A percentile compares a stretch with the other conserved stretches of the same genome.
phyloP scores from a whole-genome alignment of 2,113 vertebrate species.

The Pomatorhinus ruficollis region DNA sequence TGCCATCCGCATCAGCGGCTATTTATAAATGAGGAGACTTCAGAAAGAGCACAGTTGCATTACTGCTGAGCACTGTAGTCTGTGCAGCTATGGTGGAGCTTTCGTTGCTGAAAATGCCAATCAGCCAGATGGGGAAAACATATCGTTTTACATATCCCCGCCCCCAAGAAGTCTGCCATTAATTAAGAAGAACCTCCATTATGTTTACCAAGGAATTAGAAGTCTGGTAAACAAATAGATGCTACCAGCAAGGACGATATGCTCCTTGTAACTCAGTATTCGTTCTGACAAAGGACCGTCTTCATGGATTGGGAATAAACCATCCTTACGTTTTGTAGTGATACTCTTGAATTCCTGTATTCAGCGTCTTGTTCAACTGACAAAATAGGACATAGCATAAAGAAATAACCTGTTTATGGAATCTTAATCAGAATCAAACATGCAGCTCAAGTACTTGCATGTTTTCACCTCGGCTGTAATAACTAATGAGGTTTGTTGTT shows the following conservation, averaged over 20 bases:
- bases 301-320: slow-evolving; percentile 44
- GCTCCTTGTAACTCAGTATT: slow-evolving; percentile 49
- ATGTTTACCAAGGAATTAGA: slow-evolving; percentile 62
- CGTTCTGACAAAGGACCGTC: slow-evolving; percentile 59
- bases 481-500: slow-evolving; percentile 60
- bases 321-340: background rate
- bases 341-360: slow-evolving; percentile 42
- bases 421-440: slow-evolving; percentile 1
- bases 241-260: slow-evolving; percentile 53
- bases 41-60: slow-evolving; percentile 46
- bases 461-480: slow-evolving; percentile 46
- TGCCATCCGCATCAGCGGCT: slow-evolving; percentile 39
- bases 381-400: slow-evolving; percentile 51
- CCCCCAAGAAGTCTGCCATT: slow-evolving; percentile 67
- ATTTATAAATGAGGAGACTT: slow-evolving; percentile 58
- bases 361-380: slow-evolving; percentile 45
- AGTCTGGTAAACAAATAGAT: slow-evolving; percentile 66
- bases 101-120: slow-evolving; percentile 59
- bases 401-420: slow-evolving; percentile 59
- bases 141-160: slow-evolving; percentile 38
- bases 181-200: slow-evolving; percentile 64
- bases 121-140: slow-evolving; percentile 67
- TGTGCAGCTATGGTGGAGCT: slow-evolving; percentile 60
- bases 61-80: slow-evolving; percentile 39
- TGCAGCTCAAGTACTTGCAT: slow-evolving; percentile 40